Evolutionary conservation across 1,140 invertebrate species (phyloP), one percentile per base, ranked within the genome.

Genomic region (Heliconius hewitsoni): DNA sequence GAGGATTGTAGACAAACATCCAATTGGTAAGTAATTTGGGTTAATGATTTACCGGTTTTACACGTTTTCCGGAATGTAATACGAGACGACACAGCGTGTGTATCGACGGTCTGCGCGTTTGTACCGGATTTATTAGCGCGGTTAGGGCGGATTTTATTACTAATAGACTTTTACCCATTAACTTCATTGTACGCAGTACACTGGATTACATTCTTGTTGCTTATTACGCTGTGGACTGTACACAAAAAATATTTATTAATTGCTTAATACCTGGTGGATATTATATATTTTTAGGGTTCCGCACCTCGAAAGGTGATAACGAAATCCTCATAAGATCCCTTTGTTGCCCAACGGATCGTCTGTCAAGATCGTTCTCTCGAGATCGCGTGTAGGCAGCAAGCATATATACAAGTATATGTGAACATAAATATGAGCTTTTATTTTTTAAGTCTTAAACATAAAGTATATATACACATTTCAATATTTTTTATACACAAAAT

Each of bases 1-100:
- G 6, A 37, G 34, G 0, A 37, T n/a, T 72, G 13, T 16, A 42
- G 71, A 71, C 74, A 80, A 72, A 39, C 71, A 72, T 19, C 79
- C 76, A 82, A 83, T 57, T 81, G 71, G 78, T 83, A 87, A 84
- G 81, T 87, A 89, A 89, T 89, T 89, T 86, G 78, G 84, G 81
- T 84, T 87, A 89, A 89, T 87, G 86, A 89, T 89, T 91, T 87
- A 85, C 88, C 86, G 86, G 77, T 89, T 89, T 89, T 88, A 88
- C 80, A 83, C 76, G 82, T 70, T 89, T 84, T 82, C 84, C 82
- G 82, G 74, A 73, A 79, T 79, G 84, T 85, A 81, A 87, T 81
- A 81, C 82, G 81, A 83, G 60, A 80, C 81, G 81, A 83, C 60
- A 73, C 60, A 72, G 78, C 71, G 37, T 42, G 71, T 71, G 37